Evolutionary conservation across 1,140 invertebrate species (phyloP), one percentile per base, ranked within the genome.

Genomic region (Pachyrhynchus sulphureomaculatus): DNA sequence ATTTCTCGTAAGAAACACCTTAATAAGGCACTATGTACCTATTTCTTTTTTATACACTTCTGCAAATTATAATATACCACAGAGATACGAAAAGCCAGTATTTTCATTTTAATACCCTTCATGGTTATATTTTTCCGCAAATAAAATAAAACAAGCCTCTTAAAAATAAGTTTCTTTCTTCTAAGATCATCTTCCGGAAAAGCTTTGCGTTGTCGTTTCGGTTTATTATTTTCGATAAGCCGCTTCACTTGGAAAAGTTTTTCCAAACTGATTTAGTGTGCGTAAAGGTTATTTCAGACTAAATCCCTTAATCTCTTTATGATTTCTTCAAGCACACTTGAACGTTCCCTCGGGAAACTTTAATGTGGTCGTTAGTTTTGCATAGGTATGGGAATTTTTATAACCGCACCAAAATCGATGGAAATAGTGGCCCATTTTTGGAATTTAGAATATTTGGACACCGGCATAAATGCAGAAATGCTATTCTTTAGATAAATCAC

Each of bases 181-280:
- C 26, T 33, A 20, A 45, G 53, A 36, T 37, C 12, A 41, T 56
- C 32, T 45, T 29, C 26, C 17, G 18, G 29, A 37, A 54, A 56
- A 56, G 53, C 53, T 56, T 32, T 34, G 17, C 17, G 23, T 56
- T 12, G 23, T 56, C 39, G 23, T 48, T 58, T 42, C 48, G 49
- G 55, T 60, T 59, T 64, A 64, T 64, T 64, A 64, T 64, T 64
- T 64, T 60, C 51, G 62, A 64, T 64, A 64, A 64, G 62, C 62
- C 45, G 62, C 56, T 60, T 64, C 26, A 32, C 44, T 45, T 12
- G 37, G 32, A 13, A 42, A 59, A 63, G n/a, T 33, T 64, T 64
- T 59, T 64, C 42, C 39, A 59, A 64, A 64, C 55, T 64, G 51
- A 52, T 64, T 59, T 59, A 51, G 17, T 58, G 62, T 64, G 62